Evolutionary conservation across 2,888 invertebrate genomes (phyloP).

Genomic region (Smittia sp.): DNA sequence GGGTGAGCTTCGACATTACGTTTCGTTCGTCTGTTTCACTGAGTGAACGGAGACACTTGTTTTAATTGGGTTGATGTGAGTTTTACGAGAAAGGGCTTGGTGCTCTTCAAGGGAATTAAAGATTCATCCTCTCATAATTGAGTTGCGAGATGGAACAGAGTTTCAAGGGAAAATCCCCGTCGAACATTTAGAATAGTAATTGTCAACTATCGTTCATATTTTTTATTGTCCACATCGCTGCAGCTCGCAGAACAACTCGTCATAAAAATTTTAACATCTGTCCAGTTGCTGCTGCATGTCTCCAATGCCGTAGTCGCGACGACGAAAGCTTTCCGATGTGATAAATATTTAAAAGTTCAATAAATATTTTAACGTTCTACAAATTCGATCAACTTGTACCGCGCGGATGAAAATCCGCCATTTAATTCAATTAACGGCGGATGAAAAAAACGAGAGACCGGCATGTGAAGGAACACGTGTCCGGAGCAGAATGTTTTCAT

Average conservation of each 20-base stretch:
- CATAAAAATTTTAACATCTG: conserved; percentile 2
- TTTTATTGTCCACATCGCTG: not conserved
- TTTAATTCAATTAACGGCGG: conserved; percentile 1
- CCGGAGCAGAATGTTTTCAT: not conserved
- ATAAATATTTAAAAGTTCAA: conserved; percentile 12
- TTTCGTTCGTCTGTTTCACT: conserved; percentile 1
- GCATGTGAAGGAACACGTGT: conserved; percentile 21
- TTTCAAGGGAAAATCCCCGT: not conserved
- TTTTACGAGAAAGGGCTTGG: not conserved
- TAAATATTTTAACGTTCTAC: conserved; percentile 19
- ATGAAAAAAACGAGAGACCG: not conserved
- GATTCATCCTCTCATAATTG: not conserved
- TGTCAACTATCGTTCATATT: not conserved
- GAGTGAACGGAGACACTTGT: conserved; percentile 5
- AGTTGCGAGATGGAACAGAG: not conserved
- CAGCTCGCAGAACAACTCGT: not conserved
- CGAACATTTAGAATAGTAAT: conserved; percentile 13
- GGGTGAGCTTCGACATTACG: not conserved
- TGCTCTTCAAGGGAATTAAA: not conserved
- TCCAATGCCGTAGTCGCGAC: not conserved
- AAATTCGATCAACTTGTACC: conserved; percentile 11
- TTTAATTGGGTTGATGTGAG: conserved; percentile 15
- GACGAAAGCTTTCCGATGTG: conserved; percentile 1
- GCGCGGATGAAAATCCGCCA: conserved; percentile 17
- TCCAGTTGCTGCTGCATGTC: conserved; percentile 4